These are phyloP conservation scores for Lagopus muta DNA, from an alignment of 2,113 vertebrate genomes.

Conservation along the genomic window DNA sequence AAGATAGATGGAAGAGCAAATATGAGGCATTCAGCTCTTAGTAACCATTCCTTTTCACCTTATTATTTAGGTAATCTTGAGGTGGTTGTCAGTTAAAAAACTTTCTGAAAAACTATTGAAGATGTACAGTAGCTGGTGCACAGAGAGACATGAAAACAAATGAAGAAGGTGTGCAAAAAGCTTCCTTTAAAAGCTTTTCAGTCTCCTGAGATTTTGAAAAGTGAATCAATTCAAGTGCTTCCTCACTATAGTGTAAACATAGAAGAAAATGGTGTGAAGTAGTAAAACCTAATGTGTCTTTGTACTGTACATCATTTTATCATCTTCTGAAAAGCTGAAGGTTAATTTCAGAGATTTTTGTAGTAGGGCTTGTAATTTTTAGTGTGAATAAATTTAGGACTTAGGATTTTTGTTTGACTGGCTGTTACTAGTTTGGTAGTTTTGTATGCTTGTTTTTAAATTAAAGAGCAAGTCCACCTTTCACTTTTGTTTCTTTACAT, in stretches of 20 bases:
- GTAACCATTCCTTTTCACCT: conserved; percentile 4
- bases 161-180: conserved; percentile 52
- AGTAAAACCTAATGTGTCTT: conserved; percentile 28
- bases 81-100: conserved; percentile 19
- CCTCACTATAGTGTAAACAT: neutral
- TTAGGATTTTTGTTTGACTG: neutral
- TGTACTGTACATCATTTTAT: neutral
- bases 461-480: neutral
- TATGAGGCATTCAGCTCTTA: neutral
- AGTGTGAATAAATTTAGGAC: neutral
- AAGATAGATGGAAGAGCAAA: conserved; percentile 3
- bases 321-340: conserved; percentile 1
- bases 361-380: neutral
- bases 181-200: conserved; percentile 63
- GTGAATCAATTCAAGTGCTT: conserved; percentile 25
- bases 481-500: neutral
- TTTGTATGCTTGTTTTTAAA: neutral
- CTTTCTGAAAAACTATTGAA: conserved; percentile 14
- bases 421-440: fast-evolving
- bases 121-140: neutral
- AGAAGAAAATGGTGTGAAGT: neutral
- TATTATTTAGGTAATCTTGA: conserved; percentile 5
- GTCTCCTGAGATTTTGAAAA: conserved; percentile 53
- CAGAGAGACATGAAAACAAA: conserved; percentile 42
- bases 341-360: conserved; percentile 2